Conservation (phyloP, 2,113 vertebrate species). For the Phrynocephalus versicolor region DNA sequence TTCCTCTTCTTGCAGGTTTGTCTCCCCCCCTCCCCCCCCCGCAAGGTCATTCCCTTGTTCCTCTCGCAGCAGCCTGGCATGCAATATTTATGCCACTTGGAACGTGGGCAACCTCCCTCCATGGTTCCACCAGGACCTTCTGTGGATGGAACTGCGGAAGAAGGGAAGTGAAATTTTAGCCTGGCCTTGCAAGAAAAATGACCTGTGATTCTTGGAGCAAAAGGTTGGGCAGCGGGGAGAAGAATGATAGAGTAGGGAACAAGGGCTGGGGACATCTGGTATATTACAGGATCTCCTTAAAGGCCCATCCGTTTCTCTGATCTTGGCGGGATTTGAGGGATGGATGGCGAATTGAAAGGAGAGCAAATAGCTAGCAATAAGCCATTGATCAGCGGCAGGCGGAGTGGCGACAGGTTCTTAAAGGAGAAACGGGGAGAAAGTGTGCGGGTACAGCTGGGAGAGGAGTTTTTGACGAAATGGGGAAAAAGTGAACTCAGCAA, state of each 20-base stretch:
- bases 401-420: conserved; percentile 4
- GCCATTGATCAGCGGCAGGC: conserved; percentile 22
- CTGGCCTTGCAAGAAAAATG: conserved; percentile 14
- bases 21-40: too few relatives aligned
- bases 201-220: conserved; percentile 2
- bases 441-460: not conserved
- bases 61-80: not conserved
- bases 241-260: conserved; percentile 21
- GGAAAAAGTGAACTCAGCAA: not conserved
- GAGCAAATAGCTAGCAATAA: conserved; percentile 40
- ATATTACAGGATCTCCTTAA: conserved; percentile 23
- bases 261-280: conserved; percentile 13
- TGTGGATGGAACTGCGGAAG: not conserved
- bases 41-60: too few relatives aligned
- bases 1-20: too few relatives aligned
- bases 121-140: not conserved
- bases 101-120: not conserved
- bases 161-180: not conserved
- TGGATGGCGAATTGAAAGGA: conserved; percentile 62
- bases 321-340: conserved; percentile 23
- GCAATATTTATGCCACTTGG: too few relatives aligned
- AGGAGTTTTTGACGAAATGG: not conserved
- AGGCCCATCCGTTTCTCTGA: conserved; percentile 26
- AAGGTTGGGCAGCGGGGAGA: conserved; percentile 43
- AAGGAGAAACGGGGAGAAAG: not conserved